phyloP scores from a whole-genome alignment of 2,113 vertebrate genomes.

The Acrocephalus kingi region DNA sequence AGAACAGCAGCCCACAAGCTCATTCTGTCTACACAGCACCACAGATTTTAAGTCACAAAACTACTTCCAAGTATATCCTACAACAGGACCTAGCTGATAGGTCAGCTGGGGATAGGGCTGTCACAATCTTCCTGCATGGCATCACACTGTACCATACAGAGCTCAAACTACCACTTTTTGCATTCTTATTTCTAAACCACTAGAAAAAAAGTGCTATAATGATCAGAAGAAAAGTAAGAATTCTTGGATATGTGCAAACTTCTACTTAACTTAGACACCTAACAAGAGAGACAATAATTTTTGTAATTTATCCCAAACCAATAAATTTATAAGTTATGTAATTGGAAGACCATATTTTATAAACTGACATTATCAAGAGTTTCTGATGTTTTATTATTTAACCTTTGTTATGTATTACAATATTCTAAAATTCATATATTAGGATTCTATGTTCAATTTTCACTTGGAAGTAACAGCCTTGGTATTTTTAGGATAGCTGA shows the following conservation, averaged over 20 bases:
- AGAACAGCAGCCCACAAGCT: background rate
- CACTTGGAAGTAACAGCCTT: background rate
- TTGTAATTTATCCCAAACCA: background rate
- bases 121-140: background rate
- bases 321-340: background rate
- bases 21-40: background rate
- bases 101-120: background rate
- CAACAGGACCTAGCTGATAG: rapidly evolving
- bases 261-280: background rate
- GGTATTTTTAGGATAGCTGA: background rate
- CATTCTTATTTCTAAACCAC: background rate
- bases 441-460: background rate
- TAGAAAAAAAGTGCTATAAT: background rate
- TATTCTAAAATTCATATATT: background rate
- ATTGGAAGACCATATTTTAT: background rate
- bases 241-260: background rate
- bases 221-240: background rate
- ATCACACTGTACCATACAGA: background rate
- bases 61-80: background rate
- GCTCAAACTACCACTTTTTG: background rate
- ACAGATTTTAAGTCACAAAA: background rate
- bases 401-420: background rate
- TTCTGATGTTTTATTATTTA: background rate
- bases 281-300: background rate
- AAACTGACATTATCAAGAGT: background rate